Evolutionary conservation across 1,140 invertebrate genomes (phyloP).

Genomic region (Aphaenogaster ashmeadi): DNA sequence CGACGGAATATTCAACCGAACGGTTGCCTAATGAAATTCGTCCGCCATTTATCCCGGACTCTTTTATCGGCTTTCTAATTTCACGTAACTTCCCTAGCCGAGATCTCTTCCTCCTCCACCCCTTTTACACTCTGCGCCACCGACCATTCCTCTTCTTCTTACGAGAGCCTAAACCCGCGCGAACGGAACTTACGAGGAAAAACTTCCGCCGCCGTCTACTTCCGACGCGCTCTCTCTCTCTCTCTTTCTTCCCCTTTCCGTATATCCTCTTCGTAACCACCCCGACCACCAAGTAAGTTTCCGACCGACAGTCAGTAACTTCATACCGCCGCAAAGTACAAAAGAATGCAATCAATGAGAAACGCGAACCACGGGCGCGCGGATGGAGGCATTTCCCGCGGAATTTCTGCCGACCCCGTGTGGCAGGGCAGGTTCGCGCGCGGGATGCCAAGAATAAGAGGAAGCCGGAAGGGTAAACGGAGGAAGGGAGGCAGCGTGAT

Average conservation of each 20-base stretch:
- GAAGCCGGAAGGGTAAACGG: neutral
- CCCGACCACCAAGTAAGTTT: conserved; percentile 46
- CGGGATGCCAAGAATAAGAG: neutral
- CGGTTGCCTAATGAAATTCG: conserved; percentile 66
- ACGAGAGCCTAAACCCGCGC: conserved; percentile 17
- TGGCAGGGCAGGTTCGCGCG: neutral
- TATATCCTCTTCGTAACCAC: conserved; percentile 27
- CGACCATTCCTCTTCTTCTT: conserved; percentile 21
- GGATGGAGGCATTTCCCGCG: conserved; percentile 60
- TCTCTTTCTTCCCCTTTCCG: neutral
- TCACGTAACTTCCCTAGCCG: conserved; percentile 60
- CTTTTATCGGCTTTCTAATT: conserved; percentile 70
- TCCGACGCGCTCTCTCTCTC: conserved; percentile 14
- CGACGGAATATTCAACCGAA: conserved; percentile 62
- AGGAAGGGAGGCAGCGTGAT: conserved; percentile 1
- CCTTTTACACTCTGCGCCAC: conserved; percentile 8
- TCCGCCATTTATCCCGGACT: conserved; percentile 59
- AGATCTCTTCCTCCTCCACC: neutral
- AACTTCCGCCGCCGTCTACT: conserved; percentile 60
- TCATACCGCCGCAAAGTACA: conserved; percentile 65
- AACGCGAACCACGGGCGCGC: conserved; percentile 52
- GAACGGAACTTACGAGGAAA: conserved; percentile 65
- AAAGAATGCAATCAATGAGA: conserved; percentile 74
- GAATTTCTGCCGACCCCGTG: conserved; percentile 63
- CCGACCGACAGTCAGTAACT: conserved; percentile 68